Evolutionary conservation across 1,140 invertebrate species (phyloP), one percentile per base, ranked within the genome.

Genomic region (Dendroctonus valens): DNA sequence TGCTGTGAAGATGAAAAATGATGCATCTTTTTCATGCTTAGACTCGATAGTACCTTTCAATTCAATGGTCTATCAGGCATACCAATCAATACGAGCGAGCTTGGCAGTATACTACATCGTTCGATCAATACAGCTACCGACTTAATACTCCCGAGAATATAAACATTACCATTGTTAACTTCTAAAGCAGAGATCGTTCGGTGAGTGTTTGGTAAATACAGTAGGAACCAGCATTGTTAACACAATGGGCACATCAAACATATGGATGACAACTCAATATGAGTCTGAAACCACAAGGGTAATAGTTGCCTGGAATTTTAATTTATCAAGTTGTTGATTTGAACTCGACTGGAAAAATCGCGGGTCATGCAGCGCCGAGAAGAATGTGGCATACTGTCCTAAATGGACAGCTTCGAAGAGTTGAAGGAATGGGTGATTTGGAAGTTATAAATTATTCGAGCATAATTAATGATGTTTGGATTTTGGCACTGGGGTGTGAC

Each of bases 131-230:
- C 37, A 38, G 37, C 58, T 53, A 62, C 60, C 9, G 48, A 39
- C 41, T 42, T 44, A 53, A 62, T 52, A 42, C 60, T 51, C 50
- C 15, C n/a, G 60, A 62, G 60, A 62, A 62, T 62, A 62, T 62
- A 62, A 62, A 62, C 50, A 62, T 53, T n/a, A 15, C 60, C 60
- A 53, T 62, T 62, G 60, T 62, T 62, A 52, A 53, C 60, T 53
- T 53, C 60, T 59, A 49, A 38, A 49, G 58, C 37, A 49, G 58
- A 53, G 46, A 52, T 62, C 40, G 49, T 62, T 44, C 50, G 48
- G 15, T 37, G 50, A 62, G 60, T 62, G 59, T 62, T 62, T 62
- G 49, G 60, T 62, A 62, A 62, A 62, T 62, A 62, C 58, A 44
- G 60, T 62, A 62, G 60, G 60, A 62, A 52, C 60, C 39, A 53